phyloP scores from a whole-genome alignment of 23 tunicate species.

The Botrylloides violaceus region DNA sequence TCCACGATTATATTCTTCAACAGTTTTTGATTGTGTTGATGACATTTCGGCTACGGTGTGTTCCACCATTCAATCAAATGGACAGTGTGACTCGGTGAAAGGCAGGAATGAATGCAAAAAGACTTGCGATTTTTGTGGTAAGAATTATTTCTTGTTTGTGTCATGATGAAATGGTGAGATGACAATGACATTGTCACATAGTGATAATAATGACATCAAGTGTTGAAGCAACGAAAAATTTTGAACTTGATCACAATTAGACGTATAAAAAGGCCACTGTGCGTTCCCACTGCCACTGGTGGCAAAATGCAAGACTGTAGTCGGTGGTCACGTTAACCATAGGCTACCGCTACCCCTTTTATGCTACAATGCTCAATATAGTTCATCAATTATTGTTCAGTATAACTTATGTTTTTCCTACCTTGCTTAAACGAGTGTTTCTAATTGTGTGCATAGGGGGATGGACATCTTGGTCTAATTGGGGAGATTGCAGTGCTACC shows the following conservation, averaged over 20 bases:
- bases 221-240: too few species aligned
- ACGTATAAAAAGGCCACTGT: too few species aligned
- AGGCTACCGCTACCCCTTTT: too few species aligned
- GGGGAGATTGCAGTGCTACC: conserved; percentile 54
- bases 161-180: too few species aligned
- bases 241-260: too few species aligned
- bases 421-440: background rate
- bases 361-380: background rate
- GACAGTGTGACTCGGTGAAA: background rate
- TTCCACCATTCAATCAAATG: background rate
- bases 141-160: too few species aligned
- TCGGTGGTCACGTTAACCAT: too few species aligned
- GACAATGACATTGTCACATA: too few species aligned
- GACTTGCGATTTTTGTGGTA: conserved; percentile 20
- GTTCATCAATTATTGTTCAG: background rate
- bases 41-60: background rate
- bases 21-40: conserved; percentile 7
- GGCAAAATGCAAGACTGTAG: too few species aligned
- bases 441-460: conserved; percentile 1
- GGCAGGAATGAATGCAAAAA: conserved; percentile 5
- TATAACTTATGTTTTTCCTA: too few species aligned
- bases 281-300: too few species aligned
- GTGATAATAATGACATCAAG: too few species aligned
- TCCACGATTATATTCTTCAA: background rate
- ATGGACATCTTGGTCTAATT: conserved; percentile 40